Evolutionary conservation across 2,797 vertebrate species (phyloP), one percentile per base, ranked within the genome.

Genomic region (Micrastur ruficollis): DNA sequence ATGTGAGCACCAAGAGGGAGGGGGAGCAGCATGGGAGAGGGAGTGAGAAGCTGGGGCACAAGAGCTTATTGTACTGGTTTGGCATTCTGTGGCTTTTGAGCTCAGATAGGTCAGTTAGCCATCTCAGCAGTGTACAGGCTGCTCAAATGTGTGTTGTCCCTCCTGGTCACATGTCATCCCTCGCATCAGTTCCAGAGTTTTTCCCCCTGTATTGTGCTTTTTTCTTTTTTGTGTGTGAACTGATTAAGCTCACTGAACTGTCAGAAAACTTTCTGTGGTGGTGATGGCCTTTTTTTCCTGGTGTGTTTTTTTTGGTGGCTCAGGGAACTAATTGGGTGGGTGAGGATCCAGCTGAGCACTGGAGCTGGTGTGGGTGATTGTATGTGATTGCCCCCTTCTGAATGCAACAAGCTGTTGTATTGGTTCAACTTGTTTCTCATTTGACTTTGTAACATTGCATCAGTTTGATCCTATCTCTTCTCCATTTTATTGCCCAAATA

Each of bases 391-490:
- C 5, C 25, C 4, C 7, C 18, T 72, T 53, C 27, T 1, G 19
- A 89, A 56, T 25, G 17, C 34, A 46, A 1, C 8, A n/a, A 52
- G 49, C 17, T 66, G 3, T 66, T 66, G 46, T 67, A 18, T 52
- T 55, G 34, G 20, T 82, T 62, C 32, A 27, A 0, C 40, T 52
- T 89, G 14, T 19, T 59, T 80, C 62, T 92, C 11, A 6, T 52
- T 81, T 68, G 49, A 34, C 81, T 81, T 90, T 9, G 4, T 68
- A 49, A 34, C n/a, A n/a, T 58, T 86, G 68, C 67, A 47, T 83
- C 72, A 90, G 19, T 46, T 94, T 78, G 87, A 91, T 95, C 23
- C 72, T 85, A 89, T 94, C 89, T 93, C 61, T 80, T 85, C 46
- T 79, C 68, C 44, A 22, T 70, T 88, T 72, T 94, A 62, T 86